Evolutionary conservation across 2,113 vertebrate species (phyloP).

Genomic region (Mionectes macconnelli): DNA sequence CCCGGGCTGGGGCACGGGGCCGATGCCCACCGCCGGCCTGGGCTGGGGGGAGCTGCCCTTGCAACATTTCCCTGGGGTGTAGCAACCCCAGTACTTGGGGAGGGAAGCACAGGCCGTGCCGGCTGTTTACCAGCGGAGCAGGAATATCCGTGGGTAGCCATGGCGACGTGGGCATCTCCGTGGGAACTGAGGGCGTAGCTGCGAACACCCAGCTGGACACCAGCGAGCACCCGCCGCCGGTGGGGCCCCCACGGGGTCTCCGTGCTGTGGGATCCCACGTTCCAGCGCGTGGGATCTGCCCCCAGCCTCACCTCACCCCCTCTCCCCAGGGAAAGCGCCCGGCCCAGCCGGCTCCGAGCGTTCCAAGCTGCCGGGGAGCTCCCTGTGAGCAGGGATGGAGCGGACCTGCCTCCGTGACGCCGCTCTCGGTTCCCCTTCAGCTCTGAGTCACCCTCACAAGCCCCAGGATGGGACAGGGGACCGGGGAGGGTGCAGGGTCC

Average conservation of each 20-base stretch:
- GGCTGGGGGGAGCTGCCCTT: background rate
- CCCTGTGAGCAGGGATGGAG: background rate
- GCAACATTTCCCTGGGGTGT: background rate
- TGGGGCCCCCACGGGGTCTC: background rate
- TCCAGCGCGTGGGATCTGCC: fast-evolving
- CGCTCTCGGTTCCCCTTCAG: background rate
- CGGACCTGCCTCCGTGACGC: background rate
- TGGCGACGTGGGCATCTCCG: conserved; percentile 35
- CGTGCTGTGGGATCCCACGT: fast-evolving
- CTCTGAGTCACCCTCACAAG: conserved; percentile 47
- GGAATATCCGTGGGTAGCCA: conserved; percentile 2
- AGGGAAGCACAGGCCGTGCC: background rate
- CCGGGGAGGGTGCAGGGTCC: background rate
- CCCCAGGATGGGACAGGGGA: background rate
- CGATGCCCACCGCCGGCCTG: fast-evolving
- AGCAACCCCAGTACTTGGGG: background rate
- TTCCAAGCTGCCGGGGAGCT: fast-evolving
- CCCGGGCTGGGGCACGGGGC: fast-evolving
- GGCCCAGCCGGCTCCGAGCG: fast-evolving
- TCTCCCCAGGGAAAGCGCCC: background rate
- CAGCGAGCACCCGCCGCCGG: fast-evolving
- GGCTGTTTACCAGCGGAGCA: conserved; percentile 39
- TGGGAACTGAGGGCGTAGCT: conserved; percentile 18
- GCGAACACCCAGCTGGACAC: background rate
- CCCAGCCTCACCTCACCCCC: fast-evolving